Percentiles rank a stretch among this genome's conserved stretches.
Conservation (phyloP, 1,140 invertebrate species). For the Coptotermes formosanus region DNA sequence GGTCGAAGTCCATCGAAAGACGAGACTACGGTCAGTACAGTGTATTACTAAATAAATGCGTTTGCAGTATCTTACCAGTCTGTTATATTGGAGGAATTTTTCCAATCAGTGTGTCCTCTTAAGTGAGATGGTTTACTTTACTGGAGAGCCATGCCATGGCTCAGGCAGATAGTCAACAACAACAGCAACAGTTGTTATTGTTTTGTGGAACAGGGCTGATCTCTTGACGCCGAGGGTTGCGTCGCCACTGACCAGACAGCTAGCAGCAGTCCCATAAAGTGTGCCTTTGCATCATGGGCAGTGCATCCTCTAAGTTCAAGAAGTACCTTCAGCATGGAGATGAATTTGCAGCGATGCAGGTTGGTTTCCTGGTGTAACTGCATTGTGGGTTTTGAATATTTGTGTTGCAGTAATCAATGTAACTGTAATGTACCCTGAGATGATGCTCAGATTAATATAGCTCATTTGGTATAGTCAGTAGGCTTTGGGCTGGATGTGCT, state of each 20-base stretch:
- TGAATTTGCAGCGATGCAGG: slow-evolving; percentile 67
- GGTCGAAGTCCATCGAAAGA: too few relatives aligned
- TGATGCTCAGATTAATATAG: neutral
- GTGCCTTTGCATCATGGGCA: slow-evolving; percentile 55
- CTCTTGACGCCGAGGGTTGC: neutral
- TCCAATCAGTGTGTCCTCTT: too few relatives aligned
- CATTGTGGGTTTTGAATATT: neutral
- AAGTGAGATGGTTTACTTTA: too few relatives aligned
- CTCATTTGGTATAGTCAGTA: too few relatives aligned
- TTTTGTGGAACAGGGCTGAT: slow-evolving; percentile 6
- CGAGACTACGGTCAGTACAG: too few relatives aligned
- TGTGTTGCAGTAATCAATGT: neutral
- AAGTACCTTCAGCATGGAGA: slow-evolving; percentile 71
- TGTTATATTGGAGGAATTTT: too few relatives aligned
- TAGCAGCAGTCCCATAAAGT: neutral
- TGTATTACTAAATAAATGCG: too few relatives aligned
- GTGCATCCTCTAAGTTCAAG: slow-evolving; percentile 67
- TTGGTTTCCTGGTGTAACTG: slow-evolving; percentile 40
- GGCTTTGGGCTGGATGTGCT: too few relatives aligned
- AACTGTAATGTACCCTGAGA: neutral
- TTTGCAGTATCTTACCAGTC: too few relatives aligned
- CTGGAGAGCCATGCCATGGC: too few relatives aligned
- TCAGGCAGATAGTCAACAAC: too few relatives aligned
- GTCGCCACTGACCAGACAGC: slow-evolving; percentile 3
- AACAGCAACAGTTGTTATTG: neutral